Evolutionary conservation across 2,797 vertebrate species (phyloP), one percentile per base, ranked within the genome.

Genomic region (Cuniculus paca): DNA sequence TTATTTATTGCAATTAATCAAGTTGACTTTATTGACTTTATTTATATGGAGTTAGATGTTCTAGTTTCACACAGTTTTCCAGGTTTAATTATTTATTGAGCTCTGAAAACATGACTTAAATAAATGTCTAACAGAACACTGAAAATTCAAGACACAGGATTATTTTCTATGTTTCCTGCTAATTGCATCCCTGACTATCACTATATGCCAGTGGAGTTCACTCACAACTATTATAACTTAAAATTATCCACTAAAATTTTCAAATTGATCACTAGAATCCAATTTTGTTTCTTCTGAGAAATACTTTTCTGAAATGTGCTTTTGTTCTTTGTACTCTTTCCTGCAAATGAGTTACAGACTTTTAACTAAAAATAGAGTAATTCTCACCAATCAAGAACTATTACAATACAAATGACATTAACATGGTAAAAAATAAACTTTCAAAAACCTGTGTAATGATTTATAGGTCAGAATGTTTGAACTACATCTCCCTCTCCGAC

Each of bases 311-410:
- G 45, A 75, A 86, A 85, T 52, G 2, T 82, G 45, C 20, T 87
- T n/a, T 79, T 19, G 17, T 26, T 81, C 24, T 91, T 89, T 85
- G 12, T 85, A 74, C 9, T 88, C 19, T 85, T 19, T 26, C 11
- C n/a, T 92, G 54, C 0, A 10, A 77, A 60, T 61, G 54, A 90
- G 22, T 82, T 60, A 50, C 8, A 65, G 39, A 86, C 1, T 2
- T 65, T 50, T 19, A 92, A 77, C 31, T 63, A 39, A 95, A 56
- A 95, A 63, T 34, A 87, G 10, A 90, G 42, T 90, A 88, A 48
- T n/a, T 88, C 24, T 60, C 45, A 95, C 14, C 39, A 54, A 83
- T 84, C 28, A 92, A 63, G 85, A 78, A 34, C 6, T 78, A 26
- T 84, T 72, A 16, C 2, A 65, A 77, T 90, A 79, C 56, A 90